Conservation (phyloP, 2,797 vertebrate species). For the Sibirionetta formosa region DNA sequence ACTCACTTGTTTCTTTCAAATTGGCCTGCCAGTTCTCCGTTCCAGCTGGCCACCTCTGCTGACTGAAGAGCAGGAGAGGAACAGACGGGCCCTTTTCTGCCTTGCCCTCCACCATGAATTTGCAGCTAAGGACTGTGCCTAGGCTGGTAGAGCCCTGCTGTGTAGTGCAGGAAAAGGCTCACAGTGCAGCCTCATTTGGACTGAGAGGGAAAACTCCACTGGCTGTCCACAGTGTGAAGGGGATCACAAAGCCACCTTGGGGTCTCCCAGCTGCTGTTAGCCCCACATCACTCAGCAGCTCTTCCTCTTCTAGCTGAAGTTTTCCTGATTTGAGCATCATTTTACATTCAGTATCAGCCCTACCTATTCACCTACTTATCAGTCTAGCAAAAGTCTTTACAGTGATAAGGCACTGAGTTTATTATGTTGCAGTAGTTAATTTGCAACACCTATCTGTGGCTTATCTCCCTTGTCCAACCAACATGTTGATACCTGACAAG, state of each 20-base stretch:
- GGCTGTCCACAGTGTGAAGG: background rate
- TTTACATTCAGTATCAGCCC: background rate
- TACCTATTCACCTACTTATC: background rate
- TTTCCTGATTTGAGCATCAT: background rate
- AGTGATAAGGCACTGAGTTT: background rate
- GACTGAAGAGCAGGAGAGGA: background rate
- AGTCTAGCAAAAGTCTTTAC: background rate
- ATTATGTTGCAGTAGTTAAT: background rate
- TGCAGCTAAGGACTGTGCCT: background rate
- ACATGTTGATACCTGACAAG: background rate
- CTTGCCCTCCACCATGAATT: background rate
- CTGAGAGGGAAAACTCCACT: fast-evolving
- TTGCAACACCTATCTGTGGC: background rate
- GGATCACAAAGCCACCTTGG: fast-evolving
- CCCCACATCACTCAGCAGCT: fast-evolving
- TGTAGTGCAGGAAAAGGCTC: fast-evolving
- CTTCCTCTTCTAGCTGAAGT: background rate
- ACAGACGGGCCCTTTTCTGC: background rate
- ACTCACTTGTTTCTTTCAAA: background rate
- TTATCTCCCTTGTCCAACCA: background rate
- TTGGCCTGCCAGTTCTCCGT: background rate
- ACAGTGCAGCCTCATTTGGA: fast-evolving
- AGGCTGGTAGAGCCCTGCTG: background rate
- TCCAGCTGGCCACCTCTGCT: background rate
- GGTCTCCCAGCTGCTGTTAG: background rate